A percentile compares a stretch with the other conserved stretches of the same genome.
These are phyloP conservation scores for Sycophaga agraensis DNA, from an alignment of 1,140 invertebrate species.

Conservation along the genomic window DNA sequence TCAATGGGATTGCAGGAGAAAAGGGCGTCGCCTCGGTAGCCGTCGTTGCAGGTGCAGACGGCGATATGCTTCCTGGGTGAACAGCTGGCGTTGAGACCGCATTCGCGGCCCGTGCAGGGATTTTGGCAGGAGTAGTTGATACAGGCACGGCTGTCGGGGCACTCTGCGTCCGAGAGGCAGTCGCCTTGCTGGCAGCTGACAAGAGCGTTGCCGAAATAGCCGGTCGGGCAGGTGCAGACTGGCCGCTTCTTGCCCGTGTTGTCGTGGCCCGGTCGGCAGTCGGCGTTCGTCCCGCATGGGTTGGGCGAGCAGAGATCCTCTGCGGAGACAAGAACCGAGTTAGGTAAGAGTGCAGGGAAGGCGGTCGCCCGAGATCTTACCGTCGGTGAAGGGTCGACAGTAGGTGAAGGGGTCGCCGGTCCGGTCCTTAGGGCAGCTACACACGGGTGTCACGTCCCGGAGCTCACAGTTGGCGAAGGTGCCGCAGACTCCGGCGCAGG, in stretches of 20 bases:
- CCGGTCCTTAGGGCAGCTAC: slow-evolving; percentile 83
- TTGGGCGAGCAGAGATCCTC: slow-evolving; percentile 81
- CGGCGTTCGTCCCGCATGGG: slow-evolving; percentile 80
- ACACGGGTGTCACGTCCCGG: slow-evolving; percentile 73
- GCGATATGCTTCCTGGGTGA: slow-evolving; percentile 78
- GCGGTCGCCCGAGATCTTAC: slow-evolving; percentile 46
- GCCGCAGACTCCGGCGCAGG: slow-evolving; percentile 79
- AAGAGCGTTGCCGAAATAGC: slow-evolving; percentile 80
- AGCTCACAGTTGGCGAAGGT: slow-evolving; percentile 79
- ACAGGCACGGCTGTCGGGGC: slow-evolving; percentile 70
- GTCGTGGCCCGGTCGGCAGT: slow-evolving; percentile 80
- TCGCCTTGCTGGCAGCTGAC: slow-evolving; percentile 72
- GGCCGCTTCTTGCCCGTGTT: slow-evolving; percentile 77
- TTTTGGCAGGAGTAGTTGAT: slow-evolving; percentile 74
- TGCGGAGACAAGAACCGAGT: slow-evolving; percentile 38
- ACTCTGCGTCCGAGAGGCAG: slow-evolving; percentile 73
- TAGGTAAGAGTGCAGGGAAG: not conserved
- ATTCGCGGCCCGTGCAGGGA: slow-evolving; percentile 74
- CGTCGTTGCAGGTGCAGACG: slow-evolving; percentile 80
- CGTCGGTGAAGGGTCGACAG: slow-evolving; percentile 77
- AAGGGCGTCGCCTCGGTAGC: slow-evolving; percentile 81
- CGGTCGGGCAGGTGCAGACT: slow-evolving; percentile 77
- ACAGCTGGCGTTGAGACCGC: slow-evolving; percentile 62
- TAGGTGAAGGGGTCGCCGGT: slow-evolving; percentile 82
- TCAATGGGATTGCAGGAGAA: slow-evolving; percentile 46